A percentile compares a stretch with the other conserved stretches of the same genome.
These are phyloP conservation scores for Muschampia plurimacula DNA, from an alignment of 2,888 invertebrate species.

Conservation along the genomic window DNA sequence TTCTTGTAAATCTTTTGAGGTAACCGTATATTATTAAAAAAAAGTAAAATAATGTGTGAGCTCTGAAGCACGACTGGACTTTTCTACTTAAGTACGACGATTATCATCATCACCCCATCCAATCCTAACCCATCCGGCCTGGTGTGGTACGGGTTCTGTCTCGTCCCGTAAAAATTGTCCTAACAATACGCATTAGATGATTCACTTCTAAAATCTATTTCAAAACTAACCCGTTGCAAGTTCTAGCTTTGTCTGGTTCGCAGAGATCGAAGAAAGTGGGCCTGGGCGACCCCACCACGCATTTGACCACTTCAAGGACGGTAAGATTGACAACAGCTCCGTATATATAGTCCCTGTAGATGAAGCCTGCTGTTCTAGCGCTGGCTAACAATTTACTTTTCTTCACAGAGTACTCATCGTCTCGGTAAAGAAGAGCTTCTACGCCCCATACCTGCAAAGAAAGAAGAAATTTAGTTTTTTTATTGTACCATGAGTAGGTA, in stretches of 20 bases:
- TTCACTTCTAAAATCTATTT: background rate
- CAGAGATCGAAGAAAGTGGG: conserved; percentile 92
- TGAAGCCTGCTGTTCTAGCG: conserved; percentile 72
- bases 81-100: too few species aligned
- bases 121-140: too few species aligned
- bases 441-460: conserved; percentile 77
- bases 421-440: conserved; percentile 69
- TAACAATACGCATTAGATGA: too few species aligned
- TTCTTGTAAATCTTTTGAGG: too few species aligned
- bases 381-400: conserved; percentile 69
- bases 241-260: conserved; percentile 87
- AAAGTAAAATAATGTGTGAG: too few species aligned
- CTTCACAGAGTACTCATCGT: conserved; percentile 75
- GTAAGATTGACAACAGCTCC: conserved; percentile 87
- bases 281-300: conserved; percentile 89
- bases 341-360: conserved; percentile 87
- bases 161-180: too few species aligned
- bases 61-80: too few species aligned
- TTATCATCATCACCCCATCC: too few species aligned
- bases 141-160: too few species aligned
- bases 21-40: too few species aligned
- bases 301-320: conserved; percentile 87
- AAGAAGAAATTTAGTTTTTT: background rate
- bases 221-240: conserved; percentile 84
- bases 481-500: background rate